These are phyloP conservation scores for Endomychus coccineus DNA, from an alignment of 2,888 invertebrate genomes.

Conservation along the genomic window DNA sequence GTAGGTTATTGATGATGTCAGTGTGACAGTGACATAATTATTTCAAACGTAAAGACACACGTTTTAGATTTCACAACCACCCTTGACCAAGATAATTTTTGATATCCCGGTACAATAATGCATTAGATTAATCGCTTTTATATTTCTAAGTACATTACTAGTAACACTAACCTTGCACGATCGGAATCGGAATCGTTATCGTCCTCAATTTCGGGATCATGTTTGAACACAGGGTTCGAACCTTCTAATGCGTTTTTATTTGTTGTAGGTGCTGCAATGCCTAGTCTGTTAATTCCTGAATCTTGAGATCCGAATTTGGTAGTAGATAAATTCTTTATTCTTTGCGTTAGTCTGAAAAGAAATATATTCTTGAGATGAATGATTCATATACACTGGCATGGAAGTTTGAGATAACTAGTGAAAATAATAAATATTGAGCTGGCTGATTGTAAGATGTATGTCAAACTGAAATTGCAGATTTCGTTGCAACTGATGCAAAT, in stretches of 20 bases:
- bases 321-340: conserved; percentile 55
- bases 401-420: too few relatives aligned
- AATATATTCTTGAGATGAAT: neutral
- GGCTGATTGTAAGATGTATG: too few relatives aligned
- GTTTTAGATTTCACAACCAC: too few relatives aligned
- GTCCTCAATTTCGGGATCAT: conserved; percentile 38
- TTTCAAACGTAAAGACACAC: too few relatives aligned
- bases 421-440: too few relatives aligned
- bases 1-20: too few relatives aligned
- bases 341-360: conserved; percentile 48
- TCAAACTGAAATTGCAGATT: too few relatives aligned
- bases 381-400: neutral
- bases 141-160: neutral
- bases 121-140: conserved; percentile 6
- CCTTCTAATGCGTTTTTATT: conserved; percentile 65
- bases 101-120: too few relatives aligned
- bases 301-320: conserved; percentile 59
- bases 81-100: too few relatives aligned
- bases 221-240: conserved; percentile 63
- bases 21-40: too few relatives aligned
- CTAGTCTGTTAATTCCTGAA: conserved; percentile 51
- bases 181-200: conserved; percentile 14
- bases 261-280: conserved; percentile 54
- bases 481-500: too few relatives aligned
- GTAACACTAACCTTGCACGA: neutral